Evolutionary conservation across 1,140 invertebrate species (phyloP).

Genomic region (Aphelinus atriplicis): DNA sequence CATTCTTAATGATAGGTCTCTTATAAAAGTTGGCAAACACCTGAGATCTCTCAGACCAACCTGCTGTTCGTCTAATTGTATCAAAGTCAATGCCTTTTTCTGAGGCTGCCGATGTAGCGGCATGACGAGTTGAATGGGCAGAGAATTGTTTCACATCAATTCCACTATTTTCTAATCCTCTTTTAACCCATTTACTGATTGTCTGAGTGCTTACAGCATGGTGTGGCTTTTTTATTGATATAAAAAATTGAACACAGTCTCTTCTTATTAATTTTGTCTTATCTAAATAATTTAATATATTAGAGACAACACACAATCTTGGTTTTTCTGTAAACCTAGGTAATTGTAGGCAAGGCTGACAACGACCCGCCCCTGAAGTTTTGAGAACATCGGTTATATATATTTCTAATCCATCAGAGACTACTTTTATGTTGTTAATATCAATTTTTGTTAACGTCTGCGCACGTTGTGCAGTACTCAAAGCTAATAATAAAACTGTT

Average conservation of each 20-base stretch:
- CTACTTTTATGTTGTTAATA: slow-evolving; percentile 36
- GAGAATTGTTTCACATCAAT: slow-evolving; percentile 17
- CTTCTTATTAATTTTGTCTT: slow-evolving; percentile 9
- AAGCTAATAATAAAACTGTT: slow-evolving; percentile 43
- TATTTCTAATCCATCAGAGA: slow-evolving; percentile 15
- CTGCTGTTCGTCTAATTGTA: slow-evolving; percentile 32
- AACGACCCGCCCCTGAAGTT: slow-evolving; percentile 17
- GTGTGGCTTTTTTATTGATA: slow-evolving; percentile 33
- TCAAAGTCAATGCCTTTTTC: slow-evolving; percentile 40
- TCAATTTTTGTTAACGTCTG: slow-evolving; percentile 46
- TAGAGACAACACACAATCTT: slow-evolving; percentile 25
- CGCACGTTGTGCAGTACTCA: slow-evolving; percentile 45
- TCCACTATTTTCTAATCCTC: slow-evolving; percentile 3
- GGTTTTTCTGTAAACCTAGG: slow-evolving; percentile 25
- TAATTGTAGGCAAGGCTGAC: slow-evolving; percentile 20
- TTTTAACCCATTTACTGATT: slow-evolving; percentile 44
- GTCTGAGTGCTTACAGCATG: slow-evolving; percentile 41
- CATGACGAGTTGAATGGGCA: slow-evolving; percentile 19
- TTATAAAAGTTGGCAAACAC: slow-evolving; percentile 10
- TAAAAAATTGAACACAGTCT: slow-evolving; percentile 15
- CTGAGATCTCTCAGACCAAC: not conserved
- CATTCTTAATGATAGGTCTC: slow-evolving; percentile 16
- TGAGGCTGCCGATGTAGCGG: slow-evolving; percentile 43
- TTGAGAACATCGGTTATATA: slow-evolving; percentile 37
- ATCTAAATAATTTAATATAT: not conserved